Evolutionary conservation across 2,888 invertebrate species (phyloP).

Genomic region (Eupithecia centaureata): DNA sequence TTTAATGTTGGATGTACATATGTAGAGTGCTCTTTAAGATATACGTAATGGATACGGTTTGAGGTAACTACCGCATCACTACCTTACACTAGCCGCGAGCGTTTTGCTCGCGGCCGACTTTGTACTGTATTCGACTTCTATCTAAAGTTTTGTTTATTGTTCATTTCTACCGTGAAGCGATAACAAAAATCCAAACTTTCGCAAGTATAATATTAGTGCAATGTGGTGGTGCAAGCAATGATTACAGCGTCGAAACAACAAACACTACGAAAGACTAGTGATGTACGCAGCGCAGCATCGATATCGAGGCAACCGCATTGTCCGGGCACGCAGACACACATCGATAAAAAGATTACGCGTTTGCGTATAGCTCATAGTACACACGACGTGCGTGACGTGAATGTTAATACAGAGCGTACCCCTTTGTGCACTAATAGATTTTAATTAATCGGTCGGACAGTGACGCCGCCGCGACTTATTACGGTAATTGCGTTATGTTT

Average conservation of each 20-base stretch:
- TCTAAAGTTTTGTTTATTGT: neutral
- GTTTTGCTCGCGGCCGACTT: too few relatives aligned
- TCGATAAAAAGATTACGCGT: constrained; percentile 81
- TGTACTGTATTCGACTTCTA: neutral
- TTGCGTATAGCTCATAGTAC: constrained; percentile 62
- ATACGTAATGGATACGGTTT: neutral
- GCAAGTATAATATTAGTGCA: neutral
- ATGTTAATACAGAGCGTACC: constrained; percentile 76
- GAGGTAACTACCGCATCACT: neutral
- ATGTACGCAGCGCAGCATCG: constrained; percentile 55
- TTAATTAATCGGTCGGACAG: constrained; percentile 77
- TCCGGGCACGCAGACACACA: constrained; percentile 59
- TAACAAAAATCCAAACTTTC: neutral
- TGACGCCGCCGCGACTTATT: constrained; percentile 56
- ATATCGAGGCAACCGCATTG: constrained; percentile 63
- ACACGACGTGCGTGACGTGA: constrained; percentile 75
- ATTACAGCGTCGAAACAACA: neutral
- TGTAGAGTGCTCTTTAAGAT: neutral
- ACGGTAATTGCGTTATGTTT: constrained; percentile 50
- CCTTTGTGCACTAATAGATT: constrained; percentile 77
- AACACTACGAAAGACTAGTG: constrained; percentile 36
- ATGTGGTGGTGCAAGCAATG: neutral
- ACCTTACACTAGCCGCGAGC: neutral
- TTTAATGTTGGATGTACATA: neutral
- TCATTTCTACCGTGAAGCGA: neutral